phyloP scores from a whole-genome alignment of 1,140 invertebrate genomes.

The Galendromus occidentalis region DNA sequence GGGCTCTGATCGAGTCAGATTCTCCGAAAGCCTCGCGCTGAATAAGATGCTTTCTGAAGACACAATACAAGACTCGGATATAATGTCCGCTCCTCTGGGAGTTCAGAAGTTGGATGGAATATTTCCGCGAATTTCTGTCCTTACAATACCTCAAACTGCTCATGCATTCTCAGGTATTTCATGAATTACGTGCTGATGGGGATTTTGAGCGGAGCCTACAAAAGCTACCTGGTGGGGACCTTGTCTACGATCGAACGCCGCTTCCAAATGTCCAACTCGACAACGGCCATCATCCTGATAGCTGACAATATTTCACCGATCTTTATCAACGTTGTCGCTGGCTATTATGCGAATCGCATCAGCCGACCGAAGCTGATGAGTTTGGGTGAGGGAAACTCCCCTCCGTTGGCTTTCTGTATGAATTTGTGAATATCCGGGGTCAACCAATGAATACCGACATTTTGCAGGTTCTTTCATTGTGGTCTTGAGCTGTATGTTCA shows the following conservation, averaged over 20 bases:
- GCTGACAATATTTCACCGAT: conserved; percentile 13
- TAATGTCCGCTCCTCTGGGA: no score
- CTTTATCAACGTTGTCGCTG: conserved; percentile 12
- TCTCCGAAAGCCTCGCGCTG: no score
- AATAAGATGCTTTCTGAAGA: no score
- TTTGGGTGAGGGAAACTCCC: neutral
- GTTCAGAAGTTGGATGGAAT: no score
- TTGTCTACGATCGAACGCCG: conserved; percentile 55
- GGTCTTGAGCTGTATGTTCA: conserved; percentile 41
- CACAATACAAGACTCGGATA: no score
- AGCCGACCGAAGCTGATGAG: neutral
- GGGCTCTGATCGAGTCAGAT: no score
- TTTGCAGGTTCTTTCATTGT: conserved; percentile 40
- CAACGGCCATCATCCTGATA: conserved; percentile 35
- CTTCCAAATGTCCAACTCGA: conserved; percentile 51
- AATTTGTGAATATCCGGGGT: neutral
- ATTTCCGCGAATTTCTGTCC: neutral
- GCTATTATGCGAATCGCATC: conserved; percentile 11
- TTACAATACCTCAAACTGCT: neutral
- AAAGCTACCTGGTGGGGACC: conserved; percentile 51
- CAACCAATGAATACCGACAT: no score
- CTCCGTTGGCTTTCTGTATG: neutral
- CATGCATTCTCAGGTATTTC: conserved; percentile 31
- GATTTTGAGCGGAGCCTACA: conserved; percentile 47
- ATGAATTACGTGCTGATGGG: conserved; percentile 47